Base-by-base conservation (phyloP, 2,888 invertebrate genomes). In the Lasius fuliginosus region DNA sequence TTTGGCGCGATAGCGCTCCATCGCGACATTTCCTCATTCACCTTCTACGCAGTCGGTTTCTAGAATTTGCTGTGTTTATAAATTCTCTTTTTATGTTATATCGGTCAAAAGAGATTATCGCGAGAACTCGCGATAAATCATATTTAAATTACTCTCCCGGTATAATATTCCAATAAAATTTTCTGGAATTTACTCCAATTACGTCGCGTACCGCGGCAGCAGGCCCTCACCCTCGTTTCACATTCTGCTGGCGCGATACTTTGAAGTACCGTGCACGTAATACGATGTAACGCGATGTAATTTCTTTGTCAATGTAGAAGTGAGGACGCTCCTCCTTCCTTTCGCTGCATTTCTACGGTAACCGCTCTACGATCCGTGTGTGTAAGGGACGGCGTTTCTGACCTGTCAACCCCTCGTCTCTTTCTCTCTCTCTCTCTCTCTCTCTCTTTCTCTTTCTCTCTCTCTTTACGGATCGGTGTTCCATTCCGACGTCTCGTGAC, bases 271-370 rank as follows among this genome's bases (percentile, higher is more conserved):
- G 68, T 49, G 79, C 86, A 86, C 82, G 89, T 89, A 89, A 89
- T 87, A 89, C 86, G 74, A 84, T 76, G 87, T 82, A 82, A 65
- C 88, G 65, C 88, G 67, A 84, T 85, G 89, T 89, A 89, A 91
- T 91, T 91, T 87, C 87, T 86, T 85, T 89, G 86, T 67, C 84
- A 65, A 77, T 75, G 82, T 77, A 23, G 85, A 68, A 73, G 23
- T 33, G 60, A 40, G 65, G 69, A 73, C 46, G 62, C 75, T n/a
- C 79, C 81, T 68, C 58, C 75, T 76, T 84, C 77, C 69, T 81
- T 73, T 69, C 75, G 71, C 82, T 92, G 90, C 90, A 92, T 90
- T 92, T 92, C 85, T 91, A 92, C 71, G 91, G 90, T 87, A 91
- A 77, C 83, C 75, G 42, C 30, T 46, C 53, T 77, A 60, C 30